Percentiles rank a stretch among this genome's conserved stretches.
Evolutionary conservation across 2,888 invertebrate genomes (phyloP).

Genomic region (Ceriagrion tenellum): DNA sequence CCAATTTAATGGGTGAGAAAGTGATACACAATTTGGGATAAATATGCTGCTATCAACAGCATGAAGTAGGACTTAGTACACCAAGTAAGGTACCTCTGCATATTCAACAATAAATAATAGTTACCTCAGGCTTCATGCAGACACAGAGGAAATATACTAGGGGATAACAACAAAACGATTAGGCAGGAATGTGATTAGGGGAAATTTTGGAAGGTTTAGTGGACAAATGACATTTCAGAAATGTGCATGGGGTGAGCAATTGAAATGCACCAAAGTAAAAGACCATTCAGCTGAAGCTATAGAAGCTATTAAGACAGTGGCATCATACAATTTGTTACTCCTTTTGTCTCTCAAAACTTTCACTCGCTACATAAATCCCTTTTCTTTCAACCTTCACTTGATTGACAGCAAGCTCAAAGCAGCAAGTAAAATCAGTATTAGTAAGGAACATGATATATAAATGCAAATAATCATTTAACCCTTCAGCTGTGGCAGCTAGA

Average conservation of each 20-base stretch:
- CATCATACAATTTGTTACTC: too few species aligned
- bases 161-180: not conserved
- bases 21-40: not conserved
- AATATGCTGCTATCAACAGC: not conserved
- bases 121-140: conserved; percentile 15
- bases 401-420: too few species aligned
- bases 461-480: too few species aligned
- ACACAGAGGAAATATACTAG: not conserved
- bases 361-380: too few species aligned
- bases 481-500: too few species aligned
- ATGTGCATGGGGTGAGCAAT: not conserved
- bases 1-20: not conserved
- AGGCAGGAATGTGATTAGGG: not conserved
- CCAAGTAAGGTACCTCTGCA: not conserved
- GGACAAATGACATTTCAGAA: not conserved
- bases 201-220: not conserved
- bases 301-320: too few species aligned
- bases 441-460: too few species aligned
- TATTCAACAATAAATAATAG: not conserved
- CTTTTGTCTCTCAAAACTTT: too few species aligned
- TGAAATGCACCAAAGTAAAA: not conserved
- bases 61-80: not conserved
- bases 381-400: too few species aligned
- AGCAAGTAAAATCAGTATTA: too few species aligned
- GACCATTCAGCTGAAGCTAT: not conserved